Conservation (phyloP, 2,888 invertebrate genomes). For the Drosophila multiciliata region DNA sequence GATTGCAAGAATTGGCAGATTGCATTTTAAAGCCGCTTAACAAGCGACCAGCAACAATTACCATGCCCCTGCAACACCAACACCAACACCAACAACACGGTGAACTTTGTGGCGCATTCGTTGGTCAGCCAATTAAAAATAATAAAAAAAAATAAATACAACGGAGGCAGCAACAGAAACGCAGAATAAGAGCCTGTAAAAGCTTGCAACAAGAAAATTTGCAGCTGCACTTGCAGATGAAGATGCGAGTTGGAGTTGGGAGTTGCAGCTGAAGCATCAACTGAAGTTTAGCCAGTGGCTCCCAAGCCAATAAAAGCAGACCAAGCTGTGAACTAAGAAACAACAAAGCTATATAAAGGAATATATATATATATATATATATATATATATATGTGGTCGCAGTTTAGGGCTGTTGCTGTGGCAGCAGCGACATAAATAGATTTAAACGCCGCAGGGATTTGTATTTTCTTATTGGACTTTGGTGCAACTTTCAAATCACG, state of each 20-base stretch:
- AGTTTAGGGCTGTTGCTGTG: slow-evolving; percentile 17
- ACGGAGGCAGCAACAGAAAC: neutral
- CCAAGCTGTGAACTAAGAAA: neutral
- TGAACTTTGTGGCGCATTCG: slow-evolving; percentile 20
- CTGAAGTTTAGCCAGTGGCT: slow-evolving; percentile 12
- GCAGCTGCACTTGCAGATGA: neutral
- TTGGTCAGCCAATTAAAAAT: slow-evolving; percentile 64
- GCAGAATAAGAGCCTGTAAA: slow-evolving; percentile 20
- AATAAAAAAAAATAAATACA: neutral
- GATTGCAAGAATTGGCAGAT: slow-evolving; percentile 50
- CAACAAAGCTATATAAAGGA: slow-evolving; percentile 9
- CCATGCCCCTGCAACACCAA: slow-evolving; percentile 1
- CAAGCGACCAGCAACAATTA: slow-evolving; percentile 23
- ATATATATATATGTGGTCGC: slow-evolving; percentile 8
- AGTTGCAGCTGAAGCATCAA: neutral
- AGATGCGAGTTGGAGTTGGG: neutral
- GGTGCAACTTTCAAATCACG: slow-evolving; percentile 64
- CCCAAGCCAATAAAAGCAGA: slow-evolving; percentile 4
- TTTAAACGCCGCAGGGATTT: slow-evolving; percentile 69
- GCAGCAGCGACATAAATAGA: slow-evolving; percentile 59
- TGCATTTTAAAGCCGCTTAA: slow-evolving; percentile 67
- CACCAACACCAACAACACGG: slow-evolving; percentile 7
- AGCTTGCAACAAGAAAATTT: slow-evolving; percentile 10
- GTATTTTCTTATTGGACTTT: slow-evolving; percentile 64
- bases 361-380: neutral